Base-by-base conservation (phyloP, 2,888 invertebrate genomes). In the Oscheius sp. region DNA sequence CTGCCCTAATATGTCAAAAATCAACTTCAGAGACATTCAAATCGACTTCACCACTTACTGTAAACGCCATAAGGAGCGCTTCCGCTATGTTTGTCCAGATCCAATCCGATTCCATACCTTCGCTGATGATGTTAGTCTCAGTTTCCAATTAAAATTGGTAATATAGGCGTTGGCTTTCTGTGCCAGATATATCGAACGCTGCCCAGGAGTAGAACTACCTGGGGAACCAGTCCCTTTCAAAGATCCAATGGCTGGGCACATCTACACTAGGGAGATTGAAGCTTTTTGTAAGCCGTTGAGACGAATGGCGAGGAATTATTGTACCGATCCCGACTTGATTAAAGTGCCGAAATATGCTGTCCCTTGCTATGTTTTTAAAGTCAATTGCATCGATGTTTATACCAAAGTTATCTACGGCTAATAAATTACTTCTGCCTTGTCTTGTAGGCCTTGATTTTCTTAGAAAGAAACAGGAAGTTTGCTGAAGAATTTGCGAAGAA, bases 151-250 rank as follows among this genome's bases (percentile, higher is more conserved):
- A 20, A 6, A 12, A 45, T 27, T 6, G 3, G n/a, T 25, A 3
- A 31, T 71, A 42, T 52, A 78, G 77, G 78, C 78, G 4, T 64
- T 78, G 29, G 74, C 76, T 3, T 78, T 78, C 66, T 78, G 78
- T 46, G 66, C 75, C 37, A 64, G 78, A 5, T 78, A 76, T 58
- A 70, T 73, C 17, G 73, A 76, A 25, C 58, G 78, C 15, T 78
- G 78, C 34, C 78, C 78, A 1, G 50, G 63, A 8, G 74, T 66
- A 31, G 48, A 53, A 4, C 46, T 73, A 1, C 78, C 78, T 23
- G 65, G 70, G 1, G 73, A 74, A 34, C 74, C 75, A 5, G 72
- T 76, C 12, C 66, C 48, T 25, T 76, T 76, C 48, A 73, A 70
- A 34, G 65, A 65, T 42, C 73, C 74, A 25, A 67, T 70, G 33